phyloP scores from a whole-genome alignment of 92 coral and sea anemone genomes.

The Isaurus tuberculatus region DNA sequence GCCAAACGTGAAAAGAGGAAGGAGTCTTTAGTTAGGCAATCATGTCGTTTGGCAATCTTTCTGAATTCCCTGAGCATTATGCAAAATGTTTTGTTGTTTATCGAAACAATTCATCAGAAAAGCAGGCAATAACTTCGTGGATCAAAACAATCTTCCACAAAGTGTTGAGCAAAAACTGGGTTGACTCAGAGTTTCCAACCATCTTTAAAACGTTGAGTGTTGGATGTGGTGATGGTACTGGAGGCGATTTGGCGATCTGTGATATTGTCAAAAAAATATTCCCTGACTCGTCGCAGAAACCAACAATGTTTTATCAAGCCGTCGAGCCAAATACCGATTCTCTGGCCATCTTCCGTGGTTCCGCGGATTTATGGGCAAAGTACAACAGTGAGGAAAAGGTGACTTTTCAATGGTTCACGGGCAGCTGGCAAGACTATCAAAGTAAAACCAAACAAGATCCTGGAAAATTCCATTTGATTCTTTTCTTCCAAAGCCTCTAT shows the following conservation, averaged over 20 bases:
- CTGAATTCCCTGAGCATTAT: no score
- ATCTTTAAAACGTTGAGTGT: no score
- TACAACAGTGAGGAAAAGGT: background rate
- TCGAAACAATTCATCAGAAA: background rate
- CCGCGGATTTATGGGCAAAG: slow-evolving; percentile 6
- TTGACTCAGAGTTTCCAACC: background rate
- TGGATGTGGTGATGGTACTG: slow-evolving; percentile 18
- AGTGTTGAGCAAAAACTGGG: background rate
- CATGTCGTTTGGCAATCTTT: no score
- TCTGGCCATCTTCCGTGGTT: background rate
- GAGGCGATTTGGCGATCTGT: background rate
- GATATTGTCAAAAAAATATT: background rate
- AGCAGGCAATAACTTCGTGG: background rate
- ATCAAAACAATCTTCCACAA: background rate
- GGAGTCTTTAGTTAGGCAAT: no score
- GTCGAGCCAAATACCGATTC: background rate
- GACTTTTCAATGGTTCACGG: slow-evolving; percentile 7
- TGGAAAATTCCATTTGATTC: no score
- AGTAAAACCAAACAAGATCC: no score
- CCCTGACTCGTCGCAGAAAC: background rate
- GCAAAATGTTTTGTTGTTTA: background rate
- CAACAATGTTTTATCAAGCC: slow-evolving; percentile 8
- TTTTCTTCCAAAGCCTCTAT: slow-evolving; percentile 44
- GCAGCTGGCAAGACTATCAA: slow-evolving; percentile 16
- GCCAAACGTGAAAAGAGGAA: no score